Evolutionary conservation across 2,888 invertebrate species (phyloP).

Genomic region (Bhutanitis thaidina): DNA sequence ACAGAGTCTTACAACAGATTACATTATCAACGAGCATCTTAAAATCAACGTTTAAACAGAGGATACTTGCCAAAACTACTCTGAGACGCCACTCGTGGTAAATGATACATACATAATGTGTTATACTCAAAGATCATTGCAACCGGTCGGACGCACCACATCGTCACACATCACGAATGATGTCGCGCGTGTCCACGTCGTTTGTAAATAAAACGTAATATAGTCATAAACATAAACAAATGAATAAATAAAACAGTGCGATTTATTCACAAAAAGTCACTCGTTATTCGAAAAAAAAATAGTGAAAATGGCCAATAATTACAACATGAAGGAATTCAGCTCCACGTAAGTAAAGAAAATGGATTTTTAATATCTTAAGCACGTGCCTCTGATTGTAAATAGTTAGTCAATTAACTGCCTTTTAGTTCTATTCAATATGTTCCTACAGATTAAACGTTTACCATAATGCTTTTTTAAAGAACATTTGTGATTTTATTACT

Average conservation of each 20-base stretch:
- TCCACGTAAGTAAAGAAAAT: slow-evolving; percentile 60
- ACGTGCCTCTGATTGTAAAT: slow-evolving; percentile 2
- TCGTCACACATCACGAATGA: slow-evolving; percentile 44
- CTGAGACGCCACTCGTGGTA: slow-evolving; percentile 22
- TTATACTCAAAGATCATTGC: slow-evolving; percentile 37
- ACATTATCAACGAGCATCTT: background rate
- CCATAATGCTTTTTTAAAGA: no score
- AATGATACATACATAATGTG: slow-evolving; percentile 25
- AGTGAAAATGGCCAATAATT: slow-evolving; percentile 63
- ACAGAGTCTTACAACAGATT: no score
- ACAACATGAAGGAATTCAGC: slow-evolving; percentile 72
- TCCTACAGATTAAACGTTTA: no score
- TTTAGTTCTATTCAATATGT: no score
- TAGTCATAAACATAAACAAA: slow-evolving; percentile 20
- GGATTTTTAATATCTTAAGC: background rate
- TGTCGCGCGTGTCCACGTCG: slow-evolving; percentile 40
- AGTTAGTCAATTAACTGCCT: background rate
- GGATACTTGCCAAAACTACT: slow-evolving; percentile 29
- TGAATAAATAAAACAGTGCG: slow-evolving; percentile 12
- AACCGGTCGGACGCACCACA: slow-evolving; percentile 38
- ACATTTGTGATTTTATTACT: no score
- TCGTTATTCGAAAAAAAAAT: slow-evolving; percentile 9
- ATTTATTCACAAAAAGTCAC: slow-evolving; percentile 4
- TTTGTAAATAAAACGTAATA: slow-evolving; percentile 32
- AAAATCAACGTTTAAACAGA: slow-evolving; percentile 15